phyloP scores from a whole-genome alignment of 2,888 invertebrate species.

The Neoascia interrupta region DNA sequence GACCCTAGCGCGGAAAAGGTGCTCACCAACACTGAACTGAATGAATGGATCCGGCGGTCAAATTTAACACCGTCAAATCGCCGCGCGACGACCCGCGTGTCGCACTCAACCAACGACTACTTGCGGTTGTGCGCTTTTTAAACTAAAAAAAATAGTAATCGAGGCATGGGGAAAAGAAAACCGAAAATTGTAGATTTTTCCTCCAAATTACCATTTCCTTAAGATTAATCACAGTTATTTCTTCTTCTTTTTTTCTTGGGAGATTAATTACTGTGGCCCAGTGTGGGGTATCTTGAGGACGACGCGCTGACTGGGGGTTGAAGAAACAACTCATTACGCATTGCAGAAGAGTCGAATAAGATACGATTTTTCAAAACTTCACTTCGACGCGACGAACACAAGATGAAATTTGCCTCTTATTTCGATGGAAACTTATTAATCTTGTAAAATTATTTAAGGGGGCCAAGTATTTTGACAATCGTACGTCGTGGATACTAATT shows the following conservation, averaged over 20 bases:
- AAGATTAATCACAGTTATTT: slow-evolving; percentile 50
- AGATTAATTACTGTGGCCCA: slow-evolving; percentile 44
- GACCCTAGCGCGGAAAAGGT: slow-evolving; percentile 22
- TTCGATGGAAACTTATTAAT: slow-evolving; percentile 23
- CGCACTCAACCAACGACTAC: slow-evolving; percentile 2
- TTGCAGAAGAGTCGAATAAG: not conserved
- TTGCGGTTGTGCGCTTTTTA: slow-evolving; percentile 26
- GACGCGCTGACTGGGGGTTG: slow-evolving; percentile 24
- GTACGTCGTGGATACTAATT: slow-evolving; percentile 20
- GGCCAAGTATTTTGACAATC: slow-evolving; percentile 16
- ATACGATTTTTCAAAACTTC: slow-evolving; percentile 21
- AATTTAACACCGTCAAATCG: slow-evolving; percentile 50
- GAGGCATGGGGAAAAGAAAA: slow-evolving; percentile 5
- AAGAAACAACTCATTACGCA: slow-evolving; percentile 1
- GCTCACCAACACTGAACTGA: slow-evolving; percentile 13
- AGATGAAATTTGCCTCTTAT: too few species aligned
- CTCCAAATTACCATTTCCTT: too few species aligned
- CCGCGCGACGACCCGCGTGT: too few species aligned
- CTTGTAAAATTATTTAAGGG: slow-evolving; percentile 12
- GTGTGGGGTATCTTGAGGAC: slow-evolving; percentile 52
- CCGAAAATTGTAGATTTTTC: too few species aligned
- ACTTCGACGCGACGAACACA: not conserved
- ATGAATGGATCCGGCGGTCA: slow-evolving; percentile 57
- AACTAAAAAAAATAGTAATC: too few species aligned
- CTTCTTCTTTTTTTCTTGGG: not conserved